phyloP scores from a whole-genome alignment of 1,140 invertebrate species.

The Asobara japonica region DNA sequence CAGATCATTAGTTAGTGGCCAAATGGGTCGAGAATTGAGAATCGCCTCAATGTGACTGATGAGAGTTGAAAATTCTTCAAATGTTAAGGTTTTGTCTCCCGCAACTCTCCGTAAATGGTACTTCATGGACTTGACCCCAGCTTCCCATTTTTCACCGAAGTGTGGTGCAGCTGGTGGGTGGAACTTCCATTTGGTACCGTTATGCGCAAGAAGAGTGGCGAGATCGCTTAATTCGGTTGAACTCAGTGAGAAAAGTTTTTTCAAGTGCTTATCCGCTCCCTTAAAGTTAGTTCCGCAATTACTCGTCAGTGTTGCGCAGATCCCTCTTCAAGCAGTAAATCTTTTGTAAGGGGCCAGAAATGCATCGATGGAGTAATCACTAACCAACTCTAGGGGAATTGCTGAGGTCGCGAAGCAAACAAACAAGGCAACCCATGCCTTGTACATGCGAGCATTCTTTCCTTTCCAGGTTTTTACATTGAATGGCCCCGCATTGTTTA shows the following conservation, averaged over 20 bases:
- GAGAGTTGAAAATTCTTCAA: background rate
- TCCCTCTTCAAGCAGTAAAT: background rate
- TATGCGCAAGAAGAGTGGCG: background rate
- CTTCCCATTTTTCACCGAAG: background rate
- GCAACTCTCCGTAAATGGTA: background rate
- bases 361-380: background rate
- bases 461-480: background rate
- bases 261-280: background rate
- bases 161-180: conserved; percentile 5
- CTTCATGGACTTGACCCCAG: conserved; percentile 1
- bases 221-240: background rate
- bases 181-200: background rate
- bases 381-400: background rate
- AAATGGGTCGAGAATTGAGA: background rate
- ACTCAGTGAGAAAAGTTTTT: background rate
- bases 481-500: background rate
- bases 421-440: background rate
- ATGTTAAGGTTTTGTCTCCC: background rate
- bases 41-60: background rate
- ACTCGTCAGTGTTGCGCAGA: background rate
- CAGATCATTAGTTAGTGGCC: background rate
- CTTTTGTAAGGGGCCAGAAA: background rate
- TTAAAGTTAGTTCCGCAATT: background rate
- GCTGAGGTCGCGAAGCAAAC: background rate
- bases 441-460: background rate